Percentiles rank a stretch among this genome's conserved stretches.
Evolutionary conservation across 2,888 invertebrate species (phyloP).

Genomic region (Aspidiotus rigidus): DNA sequence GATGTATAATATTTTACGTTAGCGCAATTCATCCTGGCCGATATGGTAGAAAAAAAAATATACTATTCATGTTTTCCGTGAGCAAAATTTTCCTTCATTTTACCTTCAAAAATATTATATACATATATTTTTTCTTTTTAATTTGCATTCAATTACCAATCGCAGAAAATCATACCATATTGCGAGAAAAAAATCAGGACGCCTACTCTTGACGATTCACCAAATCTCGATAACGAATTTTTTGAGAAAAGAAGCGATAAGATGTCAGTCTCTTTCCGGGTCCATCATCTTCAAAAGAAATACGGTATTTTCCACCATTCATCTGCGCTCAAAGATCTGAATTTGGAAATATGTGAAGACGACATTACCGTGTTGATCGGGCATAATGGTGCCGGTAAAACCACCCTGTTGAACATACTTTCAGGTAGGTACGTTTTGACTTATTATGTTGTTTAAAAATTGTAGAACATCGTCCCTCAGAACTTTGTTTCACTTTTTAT

Average conservation of each 20-base stretch:
- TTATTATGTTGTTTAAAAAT: too few species aligned
- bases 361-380: constrained; percentile 81
- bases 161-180: neutral
- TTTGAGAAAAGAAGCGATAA: constrained; percentile 37
- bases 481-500: too few species aligned
- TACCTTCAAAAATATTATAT: too few species aligned
- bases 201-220: neutral
- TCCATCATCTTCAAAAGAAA: neutral
- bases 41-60: constrained; percentile 7
- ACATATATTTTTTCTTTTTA: neutral
- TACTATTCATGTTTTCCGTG: constrained; percentile 11
- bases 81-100: neutral
- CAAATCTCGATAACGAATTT: neutral
- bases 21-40: constrained; percentile 16
- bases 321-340: constrained; percentile 42
- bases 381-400: constrained; percentile 80
- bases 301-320: constrained; percentile 49
- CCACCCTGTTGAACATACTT: constrained; percentile 65
- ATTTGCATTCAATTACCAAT: neutral
- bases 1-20: constrained; percentile 7
- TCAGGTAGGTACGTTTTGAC: constrained; percentile 41
- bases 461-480: too few species aligned
- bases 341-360: constrained; percentile 64
- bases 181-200: too few species aligned
- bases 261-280: constrained; percentile 41